These are phyloP conservation scores for Sympetrum striolatum DNA, from an alignment of 2,888 invertebrate species.

Conservation along the genomic window DNA sequence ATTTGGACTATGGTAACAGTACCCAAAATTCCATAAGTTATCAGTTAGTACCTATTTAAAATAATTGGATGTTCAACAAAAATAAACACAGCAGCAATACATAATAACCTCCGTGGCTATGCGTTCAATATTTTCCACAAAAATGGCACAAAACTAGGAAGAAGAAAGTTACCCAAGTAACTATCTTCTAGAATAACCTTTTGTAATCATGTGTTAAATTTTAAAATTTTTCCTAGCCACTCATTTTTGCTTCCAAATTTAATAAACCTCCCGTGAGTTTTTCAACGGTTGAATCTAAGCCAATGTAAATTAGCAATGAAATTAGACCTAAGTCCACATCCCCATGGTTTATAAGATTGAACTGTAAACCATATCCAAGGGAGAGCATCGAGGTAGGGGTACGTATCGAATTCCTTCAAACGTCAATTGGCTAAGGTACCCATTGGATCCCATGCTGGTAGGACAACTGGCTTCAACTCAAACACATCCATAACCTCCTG, in stretches of 20 bases:
- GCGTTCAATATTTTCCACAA: background rate
- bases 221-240: background rate
- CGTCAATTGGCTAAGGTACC: constrained; percentile 72
- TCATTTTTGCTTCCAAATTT: background rate
- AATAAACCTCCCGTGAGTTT: background rate
- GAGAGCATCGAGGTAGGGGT: constrained; percentile 39
- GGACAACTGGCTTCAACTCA: constrained; percentile 74
- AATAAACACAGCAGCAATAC: background rate
- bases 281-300: constrained; percentile 2
- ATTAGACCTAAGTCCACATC: constrained; percentile 38
- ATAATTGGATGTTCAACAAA: background rate
- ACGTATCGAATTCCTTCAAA: constrained; percentile 1
- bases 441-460: constrained; percentile 96
- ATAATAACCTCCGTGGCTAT: background rate
- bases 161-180: background rate
- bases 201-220: background rate
- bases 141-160: constrained; percentile 33
- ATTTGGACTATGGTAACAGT: background rate
- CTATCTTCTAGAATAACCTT: background rate
- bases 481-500: constrained; percentile 77
- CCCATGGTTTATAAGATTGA: constrained; percentile 35
- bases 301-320: constrained; percentile 18
- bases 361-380: constrained; percentile 30
- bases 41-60: background rate
- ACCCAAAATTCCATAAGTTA: background rate